Evolutionary conservation across 2,888 invertebrate species (phyloP).

Genomic region (Hirtodrosophila confusa): DNA sequence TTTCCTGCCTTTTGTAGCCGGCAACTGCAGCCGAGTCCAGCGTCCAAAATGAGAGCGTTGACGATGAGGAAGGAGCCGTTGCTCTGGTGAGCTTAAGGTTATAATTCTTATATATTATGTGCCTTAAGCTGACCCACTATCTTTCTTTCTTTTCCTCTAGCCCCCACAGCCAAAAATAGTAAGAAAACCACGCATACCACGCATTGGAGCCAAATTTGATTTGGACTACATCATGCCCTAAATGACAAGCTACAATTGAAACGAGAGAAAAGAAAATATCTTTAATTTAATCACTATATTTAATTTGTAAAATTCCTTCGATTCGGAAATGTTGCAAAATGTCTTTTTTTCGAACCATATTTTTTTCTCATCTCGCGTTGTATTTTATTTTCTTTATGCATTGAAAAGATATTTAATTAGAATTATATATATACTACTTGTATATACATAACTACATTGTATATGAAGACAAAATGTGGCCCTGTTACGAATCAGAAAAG

Average conservation of each 20-base stretch:
- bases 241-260: slow-evolving; percentile 4
- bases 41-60: neutral
- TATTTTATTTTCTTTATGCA: neutral
- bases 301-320: neutral
- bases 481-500: slow-evolving; percentile 3
- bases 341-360: neutral
- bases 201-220: slow-evolving; percentile 79
- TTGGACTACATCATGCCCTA: slow-evolving; percentile 60
- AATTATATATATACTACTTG: no score
- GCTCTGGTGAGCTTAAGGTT: slow-evolving; percentile 11
- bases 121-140: neutral
- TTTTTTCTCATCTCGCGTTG: no score
- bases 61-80: neutral
- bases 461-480: neutral
- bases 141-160: neutral
- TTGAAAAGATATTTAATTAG: neutral
- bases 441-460: no score
- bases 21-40: slow-evolving; percentile 1
- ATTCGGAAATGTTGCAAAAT: neutral
- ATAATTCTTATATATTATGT: neutral
- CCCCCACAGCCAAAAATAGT: slow-evolving; percentile 24
- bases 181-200: slow-evolving; percentile 67
- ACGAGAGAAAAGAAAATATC: neutral
- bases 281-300: neutral
- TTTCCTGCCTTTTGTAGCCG: slow-evolving; percentile 2